Evolutionary conservation across 2,113 vertebrate species (phyloP), one percentile per base, ranked within the genome.

Genomic region (Pterocles gutturalis): DNA sequence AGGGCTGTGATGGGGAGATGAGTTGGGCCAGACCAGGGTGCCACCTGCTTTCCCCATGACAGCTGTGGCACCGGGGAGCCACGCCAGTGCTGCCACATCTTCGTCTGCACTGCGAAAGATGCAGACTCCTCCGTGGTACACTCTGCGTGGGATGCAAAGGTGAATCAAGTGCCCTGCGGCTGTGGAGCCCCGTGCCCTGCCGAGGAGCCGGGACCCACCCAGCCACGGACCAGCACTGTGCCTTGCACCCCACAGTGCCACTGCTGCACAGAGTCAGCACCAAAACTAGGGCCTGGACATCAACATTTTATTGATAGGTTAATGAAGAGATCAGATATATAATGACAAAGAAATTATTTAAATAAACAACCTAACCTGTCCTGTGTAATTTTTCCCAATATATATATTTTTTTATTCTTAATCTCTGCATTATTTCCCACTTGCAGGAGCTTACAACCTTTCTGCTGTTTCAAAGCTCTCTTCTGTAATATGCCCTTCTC

Each of bases 141-240:
- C 9, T 34, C 38, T 43, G 28, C 7, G 16, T 53, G 28, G 33
- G 51, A 41, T 0, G 2, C 21, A 49, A 55, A 2, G 6, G 9
- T 2, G 3, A 86, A 57, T 6, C 9, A 48, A 62, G 25, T 18
- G 12, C 28, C 25, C n/a, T 28, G 28, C n/a, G 18, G 17, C 33
- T 60, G 46, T 57, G 36, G n/a, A 87, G 9, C 4, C 36, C 8
- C 1, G 1, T 45, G 29, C 16, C 28, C 24, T 70, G 31, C 21
- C 0, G 1, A 7, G 43, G 38, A 64, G 9, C 4, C 2, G 1
- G 17, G 33, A 85, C 8, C 29, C 3, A 7, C 20, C 19, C 33
- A 83, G 26, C 48, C 43, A n/a, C 0, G 1, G 64, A 45, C 16
- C 21, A 60, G 36, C 38, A 41, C 54, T 29, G 28, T 2, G 1